Evolutionary conservation across 1,140 invertebrate genomes (phyloP), one percentile per base, ranked within the genome.

Genomic region (Pseudomyrmex flavicornis): DNA sequence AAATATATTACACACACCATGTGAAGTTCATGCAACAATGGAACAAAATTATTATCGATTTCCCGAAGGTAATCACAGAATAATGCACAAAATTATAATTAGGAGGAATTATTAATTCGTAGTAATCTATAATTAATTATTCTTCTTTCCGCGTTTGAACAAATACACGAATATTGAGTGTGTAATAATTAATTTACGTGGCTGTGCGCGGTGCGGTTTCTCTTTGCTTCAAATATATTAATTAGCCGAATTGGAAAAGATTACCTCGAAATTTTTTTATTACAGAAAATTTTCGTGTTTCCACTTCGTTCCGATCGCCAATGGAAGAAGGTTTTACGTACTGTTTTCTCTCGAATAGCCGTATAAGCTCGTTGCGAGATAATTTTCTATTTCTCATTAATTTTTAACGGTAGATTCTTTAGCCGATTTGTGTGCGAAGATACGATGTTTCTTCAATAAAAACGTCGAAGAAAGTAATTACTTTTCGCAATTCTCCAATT

Each of bases 41-140:
- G 20, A 0, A 35, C 13, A 4, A 72, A 80, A 69, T 79, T 4
- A 58, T 58, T 46, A 77, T 54, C 13, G 63, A 77, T 46, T 56
- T 1, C 2, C 35, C 8, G 20, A 22, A 26, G 66, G 22, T 68
- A 17, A 66, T 56, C 12, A 2, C 20, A 0, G 12, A 48, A 59
- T n/a, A 7, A 26, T 48, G 44, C n/a, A 58, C n/a, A 58, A 58
- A 50, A 35, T 70, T 59, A 70, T 70, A 59, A 59, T 58, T n/a
- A n/a, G n/a, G n/a, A 3, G 20, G 1, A 48, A 17, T 7, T 59
- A 50, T 50, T 80, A 2, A 59, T 72, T 50, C 7, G 15, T 17
- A 7, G 10, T 15, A 50, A 58, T 52, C 2, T 20, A 65, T 79
- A 69, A 69, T 68, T 46, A 44, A 68, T 58, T 56, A 56, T 50